phyloP scores from a whole-genome alignment of 2,797 vertebrate genomes.

The Thripadectes ignobilis region DNA sequence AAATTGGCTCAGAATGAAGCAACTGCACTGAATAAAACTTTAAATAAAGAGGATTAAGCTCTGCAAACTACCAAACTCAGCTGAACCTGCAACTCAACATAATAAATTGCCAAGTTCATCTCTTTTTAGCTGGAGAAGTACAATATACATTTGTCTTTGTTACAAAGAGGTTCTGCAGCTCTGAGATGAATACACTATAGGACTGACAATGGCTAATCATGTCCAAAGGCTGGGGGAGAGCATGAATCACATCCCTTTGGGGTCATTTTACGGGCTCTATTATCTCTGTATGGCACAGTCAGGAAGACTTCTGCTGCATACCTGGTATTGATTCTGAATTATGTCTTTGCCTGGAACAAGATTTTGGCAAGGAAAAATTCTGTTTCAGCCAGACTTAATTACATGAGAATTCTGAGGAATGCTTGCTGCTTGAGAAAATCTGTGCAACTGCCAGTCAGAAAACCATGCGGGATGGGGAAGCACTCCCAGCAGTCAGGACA shows the following conservation, averaged over 20 bases:
- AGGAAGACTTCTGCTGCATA: constrained; percentile 39
- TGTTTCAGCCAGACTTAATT: neutral
- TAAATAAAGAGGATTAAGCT: constrained; percentile 23
- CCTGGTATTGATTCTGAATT: neutral
- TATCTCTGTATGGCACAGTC: constrained; percentile 43
- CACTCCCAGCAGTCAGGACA: neutral
- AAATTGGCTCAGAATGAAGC: neutral
- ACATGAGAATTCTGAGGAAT: neutral
- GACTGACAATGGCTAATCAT: neutral
- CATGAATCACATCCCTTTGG: neutral
- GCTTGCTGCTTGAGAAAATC: neutral
- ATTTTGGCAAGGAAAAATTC: neutral
- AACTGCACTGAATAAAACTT: constrained; percentile 21
- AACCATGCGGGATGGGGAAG: rapidly evolving
- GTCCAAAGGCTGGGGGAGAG: constrained; percentile 7
- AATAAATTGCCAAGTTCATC: constrained; percentile 38
- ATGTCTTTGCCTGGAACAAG: neutral
- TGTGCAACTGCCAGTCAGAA: neutral
- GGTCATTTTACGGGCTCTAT: neutral
- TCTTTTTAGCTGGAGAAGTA: constrained; percentile 32
- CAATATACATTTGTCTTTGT: constrained; percentile 35
- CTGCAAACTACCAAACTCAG: neutral
- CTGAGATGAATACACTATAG: neutral
- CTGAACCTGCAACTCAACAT: constrained; percentile 34
- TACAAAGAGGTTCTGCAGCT: constrained; percentile 24